Base-by-base conservation (phyloP, 2,797 vertebrate genomes). In the Melanotaenia pygmaea region DNA sequence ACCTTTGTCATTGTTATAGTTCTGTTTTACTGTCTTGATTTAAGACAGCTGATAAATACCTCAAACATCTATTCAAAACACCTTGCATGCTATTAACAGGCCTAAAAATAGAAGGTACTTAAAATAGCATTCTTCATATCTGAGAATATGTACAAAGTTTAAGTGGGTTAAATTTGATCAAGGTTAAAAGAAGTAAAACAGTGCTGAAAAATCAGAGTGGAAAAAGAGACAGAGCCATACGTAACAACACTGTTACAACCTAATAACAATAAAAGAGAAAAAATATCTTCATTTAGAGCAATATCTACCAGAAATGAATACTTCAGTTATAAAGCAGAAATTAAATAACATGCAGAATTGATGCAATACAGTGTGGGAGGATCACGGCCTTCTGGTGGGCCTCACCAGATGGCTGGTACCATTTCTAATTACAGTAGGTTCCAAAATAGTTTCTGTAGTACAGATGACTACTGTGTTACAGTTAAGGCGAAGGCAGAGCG, bases 341-440 rank as follows among this genome's bases (percentile, higher is more conserved):
- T 60, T 40, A 57, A 65, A 73, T 26, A 50, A 64, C 40, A 65
- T 59, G 58, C 65, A 72, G 61, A 74, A 61, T 38, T 74, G 50
- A 76, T 81, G 35, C 76, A 77, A 37, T 56, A 58, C 13, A n/a
- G 71, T 58, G 88, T 87, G 73, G 88, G 85, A 81, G 88, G 70
- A 50, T 1, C 70, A 43, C 78, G 77, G 86, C 63, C 68, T 84
- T 35, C 64, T 68, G 76, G 73, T 77, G 81, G 79, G 72, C 68
- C n/a, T 75, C 63, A 70, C 59, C 89, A 91, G 91, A 89, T 89
- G 89, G 86, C 62, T 38, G 56, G 3, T 58, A 59, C 53, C 69
- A 67, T 73, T 77, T 71, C 57, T 67, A 22, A 59, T 47, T 30
- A 34, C 64, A 80, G 64, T 74, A 67, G 76, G 76, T 60, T 87